Percentiles rank a stretch among this genome's conserved stretches.
These are phyloP conservation scores for Drosophila limbata DNA, from an alignment of 2,888 invertebrate genomes.

Conservation along the genomic window DNA sequence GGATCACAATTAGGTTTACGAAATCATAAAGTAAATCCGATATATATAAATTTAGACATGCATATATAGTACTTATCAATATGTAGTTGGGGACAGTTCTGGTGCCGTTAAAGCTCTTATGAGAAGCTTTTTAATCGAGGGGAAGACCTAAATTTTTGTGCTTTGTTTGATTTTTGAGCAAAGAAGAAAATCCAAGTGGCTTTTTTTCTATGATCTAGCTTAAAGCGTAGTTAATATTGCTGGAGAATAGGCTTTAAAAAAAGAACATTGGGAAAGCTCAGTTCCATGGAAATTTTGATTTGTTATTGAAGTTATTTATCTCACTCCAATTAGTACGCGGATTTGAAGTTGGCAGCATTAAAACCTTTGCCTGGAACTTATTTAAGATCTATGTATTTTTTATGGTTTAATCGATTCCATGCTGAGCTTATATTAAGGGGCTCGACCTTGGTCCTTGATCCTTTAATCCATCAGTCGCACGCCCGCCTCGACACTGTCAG, in stretches of 20 bases:
- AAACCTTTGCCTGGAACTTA: slow-evolving; percentile 24
- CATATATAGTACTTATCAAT: background rate
- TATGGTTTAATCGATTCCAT: background rate
- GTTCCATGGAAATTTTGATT: slow-evolving; percentile 7
- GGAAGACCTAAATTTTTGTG: slow-evolving; percentile 51
- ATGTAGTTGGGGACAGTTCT: slow-evolving; percentile 7
- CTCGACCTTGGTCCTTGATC: background rate
- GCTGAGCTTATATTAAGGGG: background rate
- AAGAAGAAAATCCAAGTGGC: slow-evolving; percentile 15
- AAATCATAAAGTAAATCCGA: slow-evolving; percentile 43
- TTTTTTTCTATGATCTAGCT: background rate
- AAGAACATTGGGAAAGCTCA: background rate
- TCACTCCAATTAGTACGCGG: background rate
- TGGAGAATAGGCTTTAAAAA: background rate
- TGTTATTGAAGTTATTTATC: background rate
- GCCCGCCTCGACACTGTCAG: slow-evolving; percentile 65
- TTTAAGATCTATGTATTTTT: background rate
- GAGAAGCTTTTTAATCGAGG: slow-evolving; percentile 1
- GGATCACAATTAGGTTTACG: slow-evolving; percentile 69
- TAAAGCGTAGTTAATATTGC: background rate
- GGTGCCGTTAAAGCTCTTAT: slow-evolving; percentile 15
- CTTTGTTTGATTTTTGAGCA: slow-evolving; percentile 36
- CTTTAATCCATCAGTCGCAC: slow-evolving; percentile 63
- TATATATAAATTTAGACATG: slow-evolving; percentile 16
- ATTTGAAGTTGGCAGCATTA: slow-evolving; percentile 37